Percentiles rank a stretch among this genome's conserved stretches.
These are phyloP conservation scores for Dryobotodes eremita DNA, from an alignment of 2,888 invertebrate genomes.

Conservation along the genomic window DNA sequence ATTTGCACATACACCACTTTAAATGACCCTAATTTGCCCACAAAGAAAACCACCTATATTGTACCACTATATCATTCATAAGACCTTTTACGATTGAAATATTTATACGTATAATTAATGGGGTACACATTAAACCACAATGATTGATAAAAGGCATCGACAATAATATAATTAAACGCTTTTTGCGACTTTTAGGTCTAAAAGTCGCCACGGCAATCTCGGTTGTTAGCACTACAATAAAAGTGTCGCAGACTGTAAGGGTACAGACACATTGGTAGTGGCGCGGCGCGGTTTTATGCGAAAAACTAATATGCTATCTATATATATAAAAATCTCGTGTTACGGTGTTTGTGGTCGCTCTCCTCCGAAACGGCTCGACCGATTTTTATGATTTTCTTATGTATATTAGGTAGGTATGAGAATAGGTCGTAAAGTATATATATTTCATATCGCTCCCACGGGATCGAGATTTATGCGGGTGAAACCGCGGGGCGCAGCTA, in stretches of 20 bases:
- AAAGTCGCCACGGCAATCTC: constrained; percentile 53
- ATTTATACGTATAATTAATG: constrained; percentile 65
- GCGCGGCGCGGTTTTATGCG: background rate
- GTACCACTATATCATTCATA: background rate
- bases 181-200: constrained; percentile 59
- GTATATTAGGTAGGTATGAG: too few relatives aligned
- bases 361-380: too few relatives aligned
- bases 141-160: constrained; percentile 68
- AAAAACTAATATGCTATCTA: background rate
- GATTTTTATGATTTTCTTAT: too few relatives aligned
- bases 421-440: too few relatives aligned
- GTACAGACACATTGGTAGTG: background rate
- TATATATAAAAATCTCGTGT: too few relatives aligned
- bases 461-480: too few relatives aligned
- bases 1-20: constrained; percentile 8
- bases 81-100: constrained; percentile 47
- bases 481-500: too few relatives aligned
- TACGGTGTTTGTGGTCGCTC: too few relatives aligned
- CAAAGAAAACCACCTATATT: constrained; percentile 15
- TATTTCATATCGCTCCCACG: too few relatives aligned
- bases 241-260: constrained; percentile 38
- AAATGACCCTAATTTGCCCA: constrained; percentile 9
- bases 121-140: constrained; percentile 63
- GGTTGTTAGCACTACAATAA: constrained; percentile 56
- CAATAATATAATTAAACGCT: constrained; percentile 67